phyloP scores from a whole-genome alignment of 2,113 vertebrate genomes.

The Hippocampus guttulatus region DNA sequence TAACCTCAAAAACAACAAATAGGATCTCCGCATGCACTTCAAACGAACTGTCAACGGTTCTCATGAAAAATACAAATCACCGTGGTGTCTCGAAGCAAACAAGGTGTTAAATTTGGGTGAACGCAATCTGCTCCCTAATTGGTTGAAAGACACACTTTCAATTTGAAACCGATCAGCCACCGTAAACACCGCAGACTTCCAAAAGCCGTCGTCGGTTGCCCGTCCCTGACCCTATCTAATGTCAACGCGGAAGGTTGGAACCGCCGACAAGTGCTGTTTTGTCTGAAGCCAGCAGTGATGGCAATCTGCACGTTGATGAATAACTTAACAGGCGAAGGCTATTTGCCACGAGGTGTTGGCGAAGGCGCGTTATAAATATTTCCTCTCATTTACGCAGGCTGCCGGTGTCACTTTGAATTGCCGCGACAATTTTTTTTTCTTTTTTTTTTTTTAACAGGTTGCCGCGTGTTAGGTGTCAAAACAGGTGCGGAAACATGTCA shows the following conservation, averaged over 20 bases:
- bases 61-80: not conserved
- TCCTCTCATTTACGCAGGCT: conserved; percentile 27
- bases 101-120: no score
- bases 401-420: conserved; percentile 21
- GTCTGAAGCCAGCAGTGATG: not conserved
- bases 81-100: no score
- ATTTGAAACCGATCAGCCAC: no score
- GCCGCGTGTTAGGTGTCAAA: conserved; percentile 5
- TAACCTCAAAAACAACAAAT: no score
- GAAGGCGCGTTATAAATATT: conserved; percentile 15
- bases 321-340: conserved; percentile 17
- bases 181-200: no score
- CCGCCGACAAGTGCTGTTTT: not conserved
- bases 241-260: no score
- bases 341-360: conserved; percentile 20
- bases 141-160: no score
- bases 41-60: no score
- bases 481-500: conserved; percentile 11
- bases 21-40: no score
- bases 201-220: no score
- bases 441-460: conserved; percentile 7
- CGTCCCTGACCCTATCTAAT: no score
- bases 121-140: no score
- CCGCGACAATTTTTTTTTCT: not conserved
- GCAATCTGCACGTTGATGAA: conserved; percentile 15